Evolutionary conservation across 2,888 invertebrate species (phyloP).

Genomic region (Oscheius sp.): DNA sequence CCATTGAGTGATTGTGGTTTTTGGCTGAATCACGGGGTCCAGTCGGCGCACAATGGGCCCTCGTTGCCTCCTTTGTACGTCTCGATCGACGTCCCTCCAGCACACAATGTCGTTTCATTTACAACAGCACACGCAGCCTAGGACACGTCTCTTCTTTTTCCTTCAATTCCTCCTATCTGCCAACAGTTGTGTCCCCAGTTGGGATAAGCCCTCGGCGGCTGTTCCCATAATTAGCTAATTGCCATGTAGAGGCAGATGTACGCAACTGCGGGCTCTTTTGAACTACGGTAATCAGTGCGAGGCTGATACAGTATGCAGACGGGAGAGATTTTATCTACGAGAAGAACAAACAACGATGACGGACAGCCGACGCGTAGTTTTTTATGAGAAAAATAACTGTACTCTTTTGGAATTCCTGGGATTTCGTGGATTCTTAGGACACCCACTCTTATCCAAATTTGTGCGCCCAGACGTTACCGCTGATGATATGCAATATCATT

Average conservation of each 20-base stretch:
- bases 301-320: slow-evolving; percentile 30
- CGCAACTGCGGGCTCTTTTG: slow-evolving; percentile 32
- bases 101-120: slow-evolving; percentile 37
- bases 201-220: slow-evolving; percentile 14
- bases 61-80: slow-evolving; percentile 37
- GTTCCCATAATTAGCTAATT: slow-evolving; percentile 36
- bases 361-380: background rate
- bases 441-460: no score
- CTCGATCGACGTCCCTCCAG: slow-evolving; percentile 26
- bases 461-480: no score
- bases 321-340: slow-evolving; percentile 23
- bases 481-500: no score
- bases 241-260: slow-evolving; percentile 31
- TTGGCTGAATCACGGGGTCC: slow-evolving; percentile 35
- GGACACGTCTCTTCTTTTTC: background rate
- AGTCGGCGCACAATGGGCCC: slow-evolving; percentile 37
- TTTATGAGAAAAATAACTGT: background rate
- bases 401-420: background rate
- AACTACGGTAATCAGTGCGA: slow-evolving; percentile 30
- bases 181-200: background rate
- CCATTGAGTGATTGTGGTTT: slow-evolving; percentile 16
- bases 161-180: background rate
- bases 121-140: slow-evolving; percentile 20
- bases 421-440: background rate
- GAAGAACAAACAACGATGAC: slow-evolving; percentile 25